Evolutionary conservation across 1,140 invertebrate genomes (phyloP), one percentile per base, ranked within the genome.

Genomic region (Drosophila funebris): DNA sequence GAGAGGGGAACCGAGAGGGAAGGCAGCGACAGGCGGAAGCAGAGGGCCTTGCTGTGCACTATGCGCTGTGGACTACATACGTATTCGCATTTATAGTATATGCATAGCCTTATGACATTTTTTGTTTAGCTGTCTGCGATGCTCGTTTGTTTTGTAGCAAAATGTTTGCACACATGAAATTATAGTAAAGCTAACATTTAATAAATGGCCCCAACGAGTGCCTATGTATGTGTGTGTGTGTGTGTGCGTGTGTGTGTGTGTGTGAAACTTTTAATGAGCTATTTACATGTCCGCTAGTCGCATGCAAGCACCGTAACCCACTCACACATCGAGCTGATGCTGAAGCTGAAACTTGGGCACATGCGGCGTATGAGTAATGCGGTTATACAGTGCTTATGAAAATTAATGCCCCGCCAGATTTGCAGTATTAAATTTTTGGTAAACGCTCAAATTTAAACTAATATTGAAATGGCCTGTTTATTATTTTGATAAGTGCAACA

Each of bases 151-250:
- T 50, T 64, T 77, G 67, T 64, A 67, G 73, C 58, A 77, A 78
- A 77, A 85, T 85, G 79, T 85, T 85, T 85, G 70, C 82, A 37
- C 61, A 82, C 74, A 78, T 75, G 74, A 73, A 78, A 78, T 78
- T 82, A 72, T 81, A 75, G 76, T 58, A 71, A 73, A 63, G 43
- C 70, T 44, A 72, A 63, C 82, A 75, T 87, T 85, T 87, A 85
- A 87, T 85, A 84, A 87, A 85, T 85, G 78, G 73, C 54, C 70
- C 18, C 53, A 64, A 33, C 58, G 64, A 44, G 56, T 52, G 37
- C 14, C 27, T 37, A 18, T 48, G 20, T 43, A 5, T 48, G 39
- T 56, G n/a, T 46, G 27, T 33, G 29, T 36, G 36, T 33, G 31
- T 29, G 20, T 57, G 48, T 57, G 16, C 18, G 20, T 62, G 11